Evolutionary conservation across 1,140 invertebrate species (phyloP).

Genomic region (fruit fly (Drosophila melanogaster)): DNA sequence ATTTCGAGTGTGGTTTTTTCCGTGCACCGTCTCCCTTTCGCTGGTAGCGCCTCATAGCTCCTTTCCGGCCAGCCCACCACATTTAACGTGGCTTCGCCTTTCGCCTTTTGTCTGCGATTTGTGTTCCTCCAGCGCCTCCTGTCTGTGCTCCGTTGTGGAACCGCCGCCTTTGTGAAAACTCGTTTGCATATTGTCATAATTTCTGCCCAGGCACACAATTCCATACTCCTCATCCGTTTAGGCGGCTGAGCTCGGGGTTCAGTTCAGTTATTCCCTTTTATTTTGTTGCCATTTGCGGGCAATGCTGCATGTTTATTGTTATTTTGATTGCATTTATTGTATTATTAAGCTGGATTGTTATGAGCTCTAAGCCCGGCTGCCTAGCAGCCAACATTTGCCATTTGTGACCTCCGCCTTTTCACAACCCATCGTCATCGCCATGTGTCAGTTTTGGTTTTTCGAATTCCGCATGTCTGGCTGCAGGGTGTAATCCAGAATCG

Average conservation of each 20-base stretch:
- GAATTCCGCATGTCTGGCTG: slow-evolving; percentile 27
- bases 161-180: slow-evolving; percentile 67
- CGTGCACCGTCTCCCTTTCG: slow-evolving; percentile 14
- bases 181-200: slow-evolving; percentile 83
- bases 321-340: slow-evolving; percentile 84
- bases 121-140: slow-evolving; percentile 63
- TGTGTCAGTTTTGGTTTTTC: slow-evolving; percentile 9
- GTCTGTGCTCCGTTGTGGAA: slow-evolving; percentile 37
- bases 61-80: slow-evolving; percentile 26
- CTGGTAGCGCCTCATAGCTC: slow-evolving; percentile 52
- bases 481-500: slow-evolving; percentile 20
- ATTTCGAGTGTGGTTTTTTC: slow-evolving; percentile 12
- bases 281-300: slow-evolving; percentile 72
- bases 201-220: slow-evolving; percentile 48
- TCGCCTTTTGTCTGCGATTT: slow-evolving; percentile 72
- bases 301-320: slow-evolving; percentile 84
- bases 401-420: slow-evolving; percentile 19
- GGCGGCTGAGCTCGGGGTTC: slow-evolving; percentile 51
- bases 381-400: slow-evolving; percentile 52
- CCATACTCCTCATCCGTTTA: slow-evolving; percentile 56
- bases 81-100: slow-evolving; percentile 52
- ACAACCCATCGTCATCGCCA: background rate
- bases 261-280: slow-evolving; percentile 52
- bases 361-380: slow-evolving; percentile 58
- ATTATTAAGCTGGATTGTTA: slow-evolving; percentile 83